Evolutionary conservation across 2,113 vertebrate genomes (phyloP).

Genomic region (Morone chrysops): DNA sequence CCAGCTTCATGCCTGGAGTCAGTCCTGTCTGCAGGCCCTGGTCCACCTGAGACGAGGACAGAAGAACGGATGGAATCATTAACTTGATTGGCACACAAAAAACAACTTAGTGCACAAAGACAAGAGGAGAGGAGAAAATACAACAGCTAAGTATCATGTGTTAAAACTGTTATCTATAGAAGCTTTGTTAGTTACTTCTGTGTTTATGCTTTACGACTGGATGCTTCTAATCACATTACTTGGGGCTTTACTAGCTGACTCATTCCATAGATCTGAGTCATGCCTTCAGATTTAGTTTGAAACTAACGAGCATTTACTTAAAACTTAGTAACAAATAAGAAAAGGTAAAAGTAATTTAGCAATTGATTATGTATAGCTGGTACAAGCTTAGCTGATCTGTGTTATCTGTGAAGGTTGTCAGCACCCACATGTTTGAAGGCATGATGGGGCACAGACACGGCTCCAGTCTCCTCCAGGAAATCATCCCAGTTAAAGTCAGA

Average conservation of each 20-base stretch:
- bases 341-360: not conserved
- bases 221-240: not conserved
- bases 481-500: slow-evolving; percentile 97
- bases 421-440: slow-evolving; percentile 96
- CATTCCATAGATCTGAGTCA: not conserved
- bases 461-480: slow-evolving; percentile 95
- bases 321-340: slow-evolving; percentile 4
- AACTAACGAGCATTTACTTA: not conserved
- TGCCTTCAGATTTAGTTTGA: slow-evolving; percentile 8
- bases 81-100: not conserved
- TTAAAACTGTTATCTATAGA: not conserved
- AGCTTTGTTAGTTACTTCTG: not conserved
- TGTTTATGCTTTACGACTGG: not conserved
- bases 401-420: not conserved
- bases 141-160: not conserved
- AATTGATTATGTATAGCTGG: slow-evolving; percentile 12
- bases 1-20: slow-evolving; percentile 96
- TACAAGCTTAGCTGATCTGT: not conserved
- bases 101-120: too few relatives aligned
- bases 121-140: too few relatives aligned
- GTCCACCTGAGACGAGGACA: slow-evolving; percentile 87
- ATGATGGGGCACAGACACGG: slow-evolving; percentile 91
- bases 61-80: not conserved
- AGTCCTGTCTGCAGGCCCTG: slow-evolving; percentile 95
- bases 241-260: not conserved